Evolutionary conservation across 1,140 invertebrate species (phyloP), one percentile per base, ranked within the genome.

Genomic region (Drosophila dunni): DNA sequence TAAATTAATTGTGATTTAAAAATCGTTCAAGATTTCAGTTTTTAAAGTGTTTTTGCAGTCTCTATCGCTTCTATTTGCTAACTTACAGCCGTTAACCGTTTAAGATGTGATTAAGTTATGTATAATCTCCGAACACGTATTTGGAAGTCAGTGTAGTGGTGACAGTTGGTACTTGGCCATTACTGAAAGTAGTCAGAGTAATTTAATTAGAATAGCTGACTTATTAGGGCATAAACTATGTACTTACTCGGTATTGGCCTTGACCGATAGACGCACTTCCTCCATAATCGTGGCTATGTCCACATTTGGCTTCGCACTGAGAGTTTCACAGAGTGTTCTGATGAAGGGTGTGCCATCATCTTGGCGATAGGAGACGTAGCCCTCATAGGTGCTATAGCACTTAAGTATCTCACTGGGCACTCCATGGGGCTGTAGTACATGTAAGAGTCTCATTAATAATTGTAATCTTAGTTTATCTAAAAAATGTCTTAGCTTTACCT

Each of bases 371-470:
- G 91, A 82, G 3, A 90, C 85, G 44, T 90, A 92, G 8, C 91
- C 91, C 46, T 92, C 91, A 46, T 80, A 92, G 20, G 89, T 92
- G 78, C 91, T 92, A 24, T 92, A 92, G 38, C 90, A 92, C 70
- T 92, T 92, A 0, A 81, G 62, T 36, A 92, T 92, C 68, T 92
- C 91, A 51, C 75, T 82, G 3, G 91, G 89, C 45, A 3, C 29
- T 24, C 71, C 65, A 17, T 69, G 42, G 20, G 71, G 71, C 71
- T 74, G 20, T 9, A 13, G 2, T 36, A 15, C 50, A 53, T 11
- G 24, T 8, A 8, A 46, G 4, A 62, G 33, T 11, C 10, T 29
- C 29, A 46, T 60, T 7, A 4, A 15, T 62, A 40, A 34, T 6
- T 29, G 24, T 5, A 29, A 29, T 20, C 17, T 20, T 20, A 1